These are phyloP conservation scores for Chelon labrosus DNA, from an alignment of 2,797 vertebrate species.

Conservation along the genomic window DNA sequence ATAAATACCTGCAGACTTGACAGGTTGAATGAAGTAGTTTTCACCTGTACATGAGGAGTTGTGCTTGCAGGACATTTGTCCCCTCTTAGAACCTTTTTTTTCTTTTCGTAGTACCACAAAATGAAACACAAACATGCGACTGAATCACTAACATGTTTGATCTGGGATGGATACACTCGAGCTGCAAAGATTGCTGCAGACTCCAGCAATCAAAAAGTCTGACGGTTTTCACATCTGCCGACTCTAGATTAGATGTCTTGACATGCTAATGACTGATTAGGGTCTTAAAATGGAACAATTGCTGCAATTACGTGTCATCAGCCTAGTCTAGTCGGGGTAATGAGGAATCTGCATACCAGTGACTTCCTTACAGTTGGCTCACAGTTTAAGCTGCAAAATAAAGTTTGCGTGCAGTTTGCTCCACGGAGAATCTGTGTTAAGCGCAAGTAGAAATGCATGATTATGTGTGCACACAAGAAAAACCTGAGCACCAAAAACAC, in stretches of 20 bases:
- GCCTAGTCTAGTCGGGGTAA: slow-evolving; percentile 29
- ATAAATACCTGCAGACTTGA: not conserved
- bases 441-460: not conserved
- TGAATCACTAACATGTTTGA: slow-evolving; percentile 9
- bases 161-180: not conserved
- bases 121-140: slow-evolving; percentile 20
- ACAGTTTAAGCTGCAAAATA: slow-evolving; percentile 6
- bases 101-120: not conserved
- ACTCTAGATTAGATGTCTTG: slow-evolving; percentile 42
- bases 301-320: slow-evolving; percentile 48
- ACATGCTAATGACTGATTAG: slow-evolving; percentile 51
- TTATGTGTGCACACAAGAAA: not conserved
- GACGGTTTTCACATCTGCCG: slow-evolving; percentile 39
- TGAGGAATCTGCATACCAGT: slow-evolving; percentile 33
- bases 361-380: slow-evolving; percentile 13
- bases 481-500: not conserved
- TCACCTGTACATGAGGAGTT: not conserved
- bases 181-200: slow-evolving; percentile 7
- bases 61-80: not conserved
- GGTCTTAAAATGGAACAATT: slow-evolving; percentile 53
- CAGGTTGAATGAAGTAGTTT: not conserved
- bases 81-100: not conserved
- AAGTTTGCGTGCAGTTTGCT: slow-evolving; percentile 6
- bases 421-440: not conserved
- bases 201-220: slow-evolving; percentile 33